Percentiles rank a stretch among this genome's conserved stretches.
These are phyloP conservation scores for Trissolcus basalis DNA, from an alignment of 1,140 invertebrate species.

Conservation along the genomic window DNA sequence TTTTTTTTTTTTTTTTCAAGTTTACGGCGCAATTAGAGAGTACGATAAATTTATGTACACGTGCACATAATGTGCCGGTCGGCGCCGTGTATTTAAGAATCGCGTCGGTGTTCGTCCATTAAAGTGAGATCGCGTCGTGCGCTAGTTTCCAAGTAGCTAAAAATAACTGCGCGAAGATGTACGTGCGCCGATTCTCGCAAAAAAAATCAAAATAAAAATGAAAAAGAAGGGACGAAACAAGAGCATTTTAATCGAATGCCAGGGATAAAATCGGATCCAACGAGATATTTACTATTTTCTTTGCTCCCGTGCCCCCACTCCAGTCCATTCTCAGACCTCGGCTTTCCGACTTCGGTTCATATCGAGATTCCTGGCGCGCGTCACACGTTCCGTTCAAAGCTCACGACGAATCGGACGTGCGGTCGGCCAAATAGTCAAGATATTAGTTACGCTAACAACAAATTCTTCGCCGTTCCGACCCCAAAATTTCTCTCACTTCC, in stretches of 20 bases:
- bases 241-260: conserved; percentile 50
- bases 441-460: conserved; percentile 58
- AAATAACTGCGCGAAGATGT: conserved; percentile 25
- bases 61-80: conserved; percentile 45
- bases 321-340: neutral
- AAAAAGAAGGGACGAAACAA: conserved; percentile 32
- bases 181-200: conserved; percentile 33
- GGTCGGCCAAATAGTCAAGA: conserved; percentile 23
- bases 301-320: conserved; percentile 10
- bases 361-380: conserved; percentile 39
- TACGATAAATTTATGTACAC: conserved; percentile 42
- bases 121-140: conserved; percentile 37
- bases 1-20: conserved; percentile 22
- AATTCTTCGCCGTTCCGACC: conserved; percentile 40
- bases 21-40: conserved; percentile 53
- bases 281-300: conserved; percentile 50
- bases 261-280: conserved; percentile 43
- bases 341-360: conserved; percentile 14
- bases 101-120: conserved; percentile 36
- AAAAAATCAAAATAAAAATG: conserved; percentile 26
- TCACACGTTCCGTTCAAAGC: conserved; percentile 47
- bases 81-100: conserved; percentile 51
- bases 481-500: neutral
- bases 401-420: conserved; percentile 34
- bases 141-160: conserved; percentile 48